A percentile compares a stretch with the other conserved stretches of the same genome.
Evolutionary conservation across 2,113 vertebrate species (phyloP).

Genomic region (Brachionichthys hirsutus): DNA sequence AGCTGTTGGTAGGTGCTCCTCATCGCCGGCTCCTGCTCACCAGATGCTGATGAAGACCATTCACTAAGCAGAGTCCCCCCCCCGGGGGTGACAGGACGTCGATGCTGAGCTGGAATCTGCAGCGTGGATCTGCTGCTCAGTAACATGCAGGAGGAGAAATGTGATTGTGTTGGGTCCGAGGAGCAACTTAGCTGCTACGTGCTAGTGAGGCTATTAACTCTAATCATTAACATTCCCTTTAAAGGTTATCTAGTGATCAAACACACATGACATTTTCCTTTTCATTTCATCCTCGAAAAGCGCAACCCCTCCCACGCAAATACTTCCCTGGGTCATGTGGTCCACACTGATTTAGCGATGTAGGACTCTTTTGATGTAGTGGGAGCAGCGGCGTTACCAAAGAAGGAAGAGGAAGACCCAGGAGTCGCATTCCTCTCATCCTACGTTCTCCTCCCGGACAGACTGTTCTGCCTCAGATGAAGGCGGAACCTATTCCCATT

Average conservation of each 20-base stretch:
- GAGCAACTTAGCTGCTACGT: background rate
- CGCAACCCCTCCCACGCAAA: conserved; percentile 37
- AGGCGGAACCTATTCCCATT: conserved; percentile 13
- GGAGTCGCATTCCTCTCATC: conserved; percentile 56
- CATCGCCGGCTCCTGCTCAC: conserved; percentile 35
- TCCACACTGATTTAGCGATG: conserved; percentile 59
- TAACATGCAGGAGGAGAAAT: conserved; percentile 11
- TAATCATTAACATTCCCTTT: no score
- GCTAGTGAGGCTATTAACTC: no score
- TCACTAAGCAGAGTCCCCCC: conserved; percentile 54
- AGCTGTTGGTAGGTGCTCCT: conserved; percentile 36
- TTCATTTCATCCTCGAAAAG: conserved; percentile 17
- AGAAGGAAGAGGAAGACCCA: conserved; percentile 59
- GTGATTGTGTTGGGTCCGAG: background rate
- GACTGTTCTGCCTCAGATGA: conserved; percentile 16
- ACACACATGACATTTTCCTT: conserved; percentile 4
- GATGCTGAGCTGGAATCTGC: conserved; percentile 66
- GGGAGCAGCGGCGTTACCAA: conserved; percentile 53
- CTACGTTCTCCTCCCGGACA: conserved; percentile 16
- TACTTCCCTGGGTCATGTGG: conserved; percentile 55
- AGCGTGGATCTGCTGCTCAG: conserved; percentile 47
- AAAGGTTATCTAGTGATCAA: no score
- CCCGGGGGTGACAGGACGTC: conserved; percentile 60
- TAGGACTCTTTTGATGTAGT: conserved; percentile 42
- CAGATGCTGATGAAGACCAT: conserved; percentile 59